Evolutionary conservation across 2,797 vertebrate species (phyloP), one percentile per base, ranked within the genome.

Genomic region (Prionace glauca): DNA sequence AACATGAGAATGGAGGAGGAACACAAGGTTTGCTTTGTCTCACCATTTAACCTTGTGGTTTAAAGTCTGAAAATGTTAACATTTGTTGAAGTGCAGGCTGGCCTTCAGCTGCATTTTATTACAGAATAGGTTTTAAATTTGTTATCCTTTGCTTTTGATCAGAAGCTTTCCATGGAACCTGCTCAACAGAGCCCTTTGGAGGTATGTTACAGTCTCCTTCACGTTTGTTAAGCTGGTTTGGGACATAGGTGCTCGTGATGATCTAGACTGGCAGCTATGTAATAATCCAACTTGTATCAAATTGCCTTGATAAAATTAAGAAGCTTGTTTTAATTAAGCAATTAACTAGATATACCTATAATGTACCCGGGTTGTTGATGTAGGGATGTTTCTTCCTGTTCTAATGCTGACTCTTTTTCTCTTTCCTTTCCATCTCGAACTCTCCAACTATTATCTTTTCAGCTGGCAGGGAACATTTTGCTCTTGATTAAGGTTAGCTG

Each of bases 1-100:
- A 98, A 97, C 96, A 96, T 98, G 96, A 98, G 98, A 95, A 98
- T 96, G 96, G 97, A 97, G 96, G 62, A 94, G 95, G 96, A 97
- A 56, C 98, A 99, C 69, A 97, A 95, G 98, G 98, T 99, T 96
- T 95, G 97, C 97, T 96, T 79, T 50, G 69, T 95, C 36, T 95
- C 29, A 74, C 32, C 56, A 67, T 84, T 1, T 36, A 60, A 36
- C 41, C 11, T 56, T 26, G 41, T 60, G 26, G 4, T 84, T 69
- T 69, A 36, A 69, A 67, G 20, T 36, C 41, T 67, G n/a, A 67
- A 24, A 24, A 92, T 92, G 22, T 69, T 36, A 24, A 69, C 41
- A 9, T 9, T 84, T 0, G 2, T n/a, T 41, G 20, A 22, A 67
- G n/a, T 2, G 41, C 29, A 2, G 45, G 9, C 81, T 91, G 26